Evolutionary conservation across 2,113 vertebrate genomes (phyloP).

Genomic region (Mesoclemmys tuberculata): DNA sequence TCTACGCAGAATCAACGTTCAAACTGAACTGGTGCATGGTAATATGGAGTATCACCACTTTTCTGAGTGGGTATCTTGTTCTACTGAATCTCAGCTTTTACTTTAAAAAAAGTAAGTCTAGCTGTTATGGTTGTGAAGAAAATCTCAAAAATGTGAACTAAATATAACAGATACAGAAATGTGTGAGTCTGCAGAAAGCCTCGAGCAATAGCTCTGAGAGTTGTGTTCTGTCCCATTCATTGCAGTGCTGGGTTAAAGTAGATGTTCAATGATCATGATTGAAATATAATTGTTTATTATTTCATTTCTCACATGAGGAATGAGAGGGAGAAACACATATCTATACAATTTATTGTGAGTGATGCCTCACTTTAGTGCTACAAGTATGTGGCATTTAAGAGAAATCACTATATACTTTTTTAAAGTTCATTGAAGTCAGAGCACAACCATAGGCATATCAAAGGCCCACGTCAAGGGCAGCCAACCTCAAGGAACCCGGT

Average conservation of each 20-base stretch:
- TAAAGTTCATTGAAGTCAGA: neutral
- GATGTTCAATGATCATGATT: neutral
- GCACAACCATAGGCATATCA: neutral
- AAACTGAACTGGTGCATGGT: neutral
- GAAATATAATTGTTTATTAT: too few relatives aligned
- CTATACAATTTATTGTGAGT: too few relatives aligned
- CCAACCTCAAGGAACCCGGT: neutral
- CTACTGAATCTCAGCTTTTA: neutral
- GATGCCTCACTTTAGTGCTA: too few relatives aligned
- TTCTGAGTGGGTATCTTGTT: neutral
- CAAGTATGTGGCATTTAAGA: too few relatives aligned
- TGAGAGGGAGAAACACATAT: too few relatives aligned
- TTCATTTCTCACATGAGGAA: too few relatives aligned
- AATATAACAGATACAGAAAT: neutral
- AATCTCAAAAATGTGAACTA: neutral
- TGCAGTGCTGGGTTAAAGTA: neutral
- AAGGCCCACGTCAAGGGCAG: too few relatives aligned
- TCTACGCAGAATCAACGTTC: neutral
- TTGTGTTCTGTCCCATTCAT: neutral
- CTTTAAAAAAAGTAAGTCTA: neutral
- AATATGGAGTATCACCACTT: neutral
- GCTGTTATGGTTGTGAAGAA: neutral
- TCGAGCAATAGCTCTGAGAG: neutral
- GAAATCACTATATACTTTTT: neutral
- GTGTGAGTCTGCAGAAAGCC: neutral